Evolutionary conservation across 2,888 invertebrate species (phyloP).

Genomic region (Acrocera orbiculus): DNA sequence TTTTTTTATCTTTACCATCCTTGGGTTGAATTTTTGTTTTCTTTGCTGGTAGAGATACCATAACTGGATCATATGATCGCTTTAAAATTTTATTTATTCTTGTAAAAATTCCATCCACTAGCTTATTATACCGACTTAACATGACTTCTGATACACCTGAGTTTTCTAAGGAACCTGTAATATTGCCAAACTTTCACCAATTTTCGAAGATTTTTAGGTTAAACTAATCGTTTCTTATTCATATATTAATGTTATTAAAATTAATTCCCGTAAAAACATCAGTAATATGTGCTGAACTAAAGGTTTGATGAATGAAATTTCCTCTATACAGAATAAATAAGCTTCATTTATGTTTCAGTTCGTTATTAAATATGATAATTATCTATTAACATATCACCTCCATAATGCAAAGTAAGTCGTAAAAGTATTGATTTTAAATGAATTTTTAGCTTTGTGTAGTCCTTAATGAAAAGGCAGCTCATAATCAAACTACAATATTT

Average conservation of each 20-base stretch:
- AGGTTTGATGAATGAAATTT: slow-evolving; percentile 4
- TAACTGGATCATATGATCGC: slow-evolving; percentile 68
- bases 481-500: too few relatives aligned
- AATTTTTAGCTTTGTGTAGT: too few relatives aligned
- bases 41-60: slow-evolving; percentile 36
- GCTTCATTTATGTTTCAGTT: too few relatives aligned
- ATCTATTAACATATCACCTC: too few relatives aligned
- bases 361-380: too few relatives aligned
- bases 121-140: slow-evolving; percentile 67
- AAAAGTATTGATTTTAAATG: too few relatives aligned
- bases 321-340: too few relatives aligned
- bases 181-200: slow-evolving; percentile 1
- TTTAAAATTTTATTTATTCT: slow-evolving; percentile 66
- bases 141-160: slow-evolving; percentile 45
- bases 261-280: too few relatives aligned
- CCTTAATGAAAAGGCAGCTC: too few relatives aligned
- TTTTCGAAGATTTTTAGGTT: slow-evolving; percentile 6
- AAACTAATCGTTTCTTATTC: slow-evolving; percentile 4
- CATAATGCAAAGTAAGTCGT: too few relatives aligned
- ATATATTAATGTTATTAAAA: not conserved
- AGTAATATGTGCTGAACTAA: slow-evolving; percentile 2
- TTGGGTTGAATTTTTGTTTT: too few relatives aligned
- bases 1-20: not conserved
- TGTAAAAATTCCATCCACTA: slow-evolving; percentile 65
- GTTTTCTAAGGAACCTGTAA: slow-evolving; percentile 26